Evolutionary conservation across 2,888 invertebrate species (phyloP).

Genomic region (Bibio marci): DNA sequence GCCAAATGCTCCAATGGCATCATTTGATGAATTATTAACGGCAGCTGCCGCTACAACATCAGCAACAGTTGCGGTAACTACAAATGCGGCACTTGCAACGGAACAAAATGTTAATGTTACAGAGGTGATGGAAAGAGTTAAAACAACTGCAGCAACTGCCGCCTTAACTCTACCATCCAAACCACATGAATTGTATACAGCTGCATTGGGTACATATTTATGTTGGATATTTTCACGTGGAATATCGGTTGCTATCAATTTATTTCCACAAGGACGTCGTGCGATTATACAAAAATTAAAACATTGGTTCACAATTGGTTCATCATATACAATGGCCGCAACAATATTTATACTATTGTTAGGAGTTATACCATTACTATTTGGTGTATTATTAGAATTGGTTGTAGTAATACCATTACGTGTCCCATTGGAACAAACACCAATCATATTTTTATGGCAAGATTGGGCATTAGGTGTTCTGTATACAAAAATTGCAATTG

Average conservation of each 20-base stretch:
- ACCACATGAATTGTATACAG: conserved; percentile 91
- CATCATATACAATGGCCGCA: conserved; percentile 61
- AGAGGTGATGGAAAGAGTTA: too few relatives aligned
- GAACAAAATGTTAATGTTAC: conserved; percentile 5
- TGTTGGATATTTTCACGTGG: conserved; percentile 87
- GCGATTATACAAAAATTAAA: conserved; percentile 53
- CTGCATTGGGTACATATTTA: conserved; percentile 81
- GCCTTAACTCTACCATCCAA: conserved; percentile 27
- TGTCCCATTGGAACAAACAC: conserved; percentile 83
- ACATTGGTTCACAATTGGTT: conserved; percentile 55
- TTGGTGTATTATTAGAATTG: conserved; percentile 81
- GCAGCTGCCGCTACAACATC: too few relatives aligned
- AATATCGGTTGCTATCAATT: conserved; percentile 61
- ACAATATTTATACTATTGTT: conserved; percentile 49
- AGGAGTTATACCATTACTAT: conserved; percentile 79
- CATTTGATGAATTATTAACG: conserved; percentile 18
- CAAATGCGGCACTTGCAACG: conserved; percentile 6
- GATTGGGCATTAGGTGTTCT: conserved; percentile 97
- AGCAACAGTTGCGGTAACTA: too few relatives aligned
- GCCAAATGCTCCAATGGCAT: conserved; percentile 16
- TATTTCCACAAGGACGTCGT: conserved; percentile 77
- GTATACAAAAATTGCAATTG: conserved; percentile 94
- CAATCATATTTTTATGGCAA: conserved; percentile 75
- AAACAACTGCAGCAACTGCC: conserved; percentile 5
- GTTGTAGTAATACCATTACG: conserved; percentile 83